Base-by-base conservation (phyloP, 2,113 vertebrate genomes). In the Daboia siamensis region DNA sequence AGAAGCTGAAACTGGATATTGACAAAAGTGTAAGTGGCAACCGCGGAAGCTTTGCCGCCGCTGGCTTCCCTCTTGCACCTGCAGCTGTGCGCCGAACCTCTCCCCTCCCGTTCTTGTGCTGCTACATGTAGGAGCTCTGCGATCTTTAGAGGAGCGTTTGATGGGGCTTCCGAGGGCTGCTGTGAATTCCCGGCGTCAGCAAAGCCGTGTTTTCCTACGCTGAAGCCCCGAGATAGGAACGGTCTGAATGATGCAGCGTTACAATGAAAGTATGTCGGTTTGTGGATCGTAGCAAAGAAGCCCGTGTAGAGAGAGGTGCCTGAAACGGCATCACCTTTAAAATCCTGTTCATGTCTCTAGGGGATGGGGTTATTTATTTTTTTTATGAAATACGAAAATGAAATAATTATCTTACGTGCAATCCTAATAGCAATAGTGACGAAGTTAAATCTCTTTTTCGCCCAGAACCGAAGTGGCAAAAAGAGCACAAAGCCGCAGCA, bases 1-100 rank as follows among this genome's bases (percentile, higher is more conserved):
- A 99, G 97, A 99, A 98, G 88, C 98, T 99, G 90, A 98, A 98
- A 90, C 98, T 99, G 96, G 99, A 99, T 97, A 99, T 99, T 95
- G 99, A 99, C 97, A 99, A 99, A 95, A 99, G 98, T 69, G 99
- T 99, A 94, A 99, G 99, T 98, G 13, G 48, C 52, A 46, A 24
- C 54, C 23, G 80, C 24, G 69, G 26, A 86, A 5, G 24, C 29
- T 7, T 9, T 51, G 12, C 26, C 8, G 23, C 5, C 59, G 88
- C 44, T 89, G 39, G 86, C 92, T 57, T 55, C 5, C 46, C 86
- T 61, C 52, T 21, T 21, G n/a, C 74, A 33, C 90, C 26, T 11
- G 85, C 44, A 10, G 13, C 2, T 92, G 90, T 89, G n/a, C 1
- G 9, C 5, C 0, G 1, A 44, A 48, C 69, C 85, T 0, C 12